Evolutionary conservation across 2,888 invertebrate species (phyloP), one percentile per base, ranked within the genome.

Genomic region (Creontiades dilutus): DNA sequence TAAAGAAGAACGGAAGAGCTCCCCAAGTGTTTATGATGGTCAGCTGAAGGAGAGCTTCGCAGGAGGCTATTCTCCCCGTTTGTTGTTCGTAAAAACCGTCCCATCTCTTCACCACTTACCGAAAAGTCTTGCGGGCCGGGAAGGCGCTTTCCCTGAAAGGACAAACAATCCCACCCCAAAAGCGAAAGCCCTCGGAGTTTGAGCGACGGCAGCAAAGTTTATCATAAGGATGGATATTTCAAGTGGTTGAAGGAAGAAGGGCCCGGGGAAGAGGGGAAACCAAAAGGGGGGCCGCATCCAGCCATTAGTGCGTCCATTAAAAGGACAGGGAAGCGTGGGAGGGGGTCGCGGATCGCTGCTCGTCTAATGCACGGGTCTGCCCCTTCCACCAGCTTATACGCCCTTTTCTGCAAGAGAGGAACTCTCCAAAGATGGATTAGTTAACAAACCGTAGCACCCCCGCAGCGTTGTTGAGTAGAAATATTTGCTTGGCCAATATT

Each of bases 261-360:
- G n/a, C n/a, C n/a, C 23, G 13, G 47, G 85, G 5, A 46, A 28
- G 16, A n/a, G 19, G 23, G 55, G 86, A 14, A 16, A 37, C 37
- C 19, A 1, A 37, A 61, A 57, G 48, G 76, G 86, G 76, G 16
- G 23, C 16, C 16, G 28, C 13, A 47, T 75, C 68, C 75, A 89
- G 68, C 89, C 89, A 89, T 89, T 89, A 89, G 89, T 89, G 81
- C 89, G 68, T 89, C 89, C 89, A 89, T 89, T 89, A 89, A 89
- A 89, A 48, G 89, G 86, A 48, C 37, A 28, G 19, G 48, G 82
- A 46, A 61, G n/a, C 48, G 85, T 16, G 61, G 7, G 47, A 16
- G 86, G 86, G 76, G 86, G 86, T 75, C 86, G 86, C 86, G 86
- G 86, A 86, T 86, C 86, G 86, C 46, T 86, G 86, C 86, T 48